phyloP scores from a whole-genome alignment of 2,797 vertebrate genomes.

The Onychomys arenicola region DNA sequence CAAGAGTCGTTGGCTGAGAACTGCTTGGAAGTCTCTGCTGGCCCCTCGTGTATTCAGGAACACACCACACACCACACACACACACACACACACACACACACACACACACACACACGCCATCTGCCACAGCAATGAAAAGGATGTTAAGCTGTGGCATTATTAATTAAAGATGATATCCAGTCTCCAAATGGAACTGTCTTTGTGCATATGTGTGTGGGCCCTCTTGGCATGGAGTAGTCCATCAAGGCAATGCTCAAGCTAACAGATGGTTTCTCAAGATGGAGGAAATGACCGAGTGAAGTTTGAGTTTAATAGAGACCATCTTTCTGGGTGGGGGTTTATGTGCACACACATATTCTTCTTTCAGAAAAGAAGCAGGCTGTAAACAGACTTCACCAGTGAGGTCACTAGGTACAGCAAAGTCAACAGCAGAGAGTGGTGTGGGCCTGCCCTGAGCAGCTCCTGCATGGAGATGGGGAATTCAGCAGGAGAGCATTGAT shows the following conservation, averaged over 20 bases:
- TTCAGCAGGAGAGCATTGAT: neutral
- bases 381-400: neutral
- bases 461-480: neutral
- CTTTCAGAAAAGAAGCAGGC: slow-evolving; percentile 34
- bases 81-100: slow-evolving; percentile 54
- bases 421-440: neutral
- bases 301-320: slow-evolving; percentile 6
- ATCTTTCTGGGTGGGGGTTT: neutral
- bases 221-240: neutral
- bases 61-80: slow-evolving; percentile 68
- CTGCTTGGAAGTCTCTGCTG: slow-evolving; percentile 61
- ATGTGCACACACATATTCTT: neutral
- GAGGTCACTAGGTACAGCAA: neutral
- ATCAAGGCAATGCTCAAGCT: neutral
- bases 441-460: neutral
- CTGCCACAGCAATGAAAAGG: slow-evolving; percentile 79
- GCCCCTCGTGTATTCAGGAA: slow-evolving; percentile 75
- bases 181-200: slow-evolving; percentile 85
- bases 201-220: slow-evolving; percentile 61
- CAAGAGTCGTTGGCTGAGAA: slow-evolving; percentile 52
- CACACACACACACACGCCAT: slow-evolving; percentile 70
- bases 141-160: slow-evolving; percentile 79
- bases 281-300: neutral
- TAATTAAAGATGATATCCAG: slow-evolving; percentile 86
- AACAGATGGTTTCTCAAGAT: slow-evolving; percentile 43